Evolutionary conservation across 2,888 invertebrate genomes (phyloP).

Genomic region (Galerucella nymphaeae): DNA sequence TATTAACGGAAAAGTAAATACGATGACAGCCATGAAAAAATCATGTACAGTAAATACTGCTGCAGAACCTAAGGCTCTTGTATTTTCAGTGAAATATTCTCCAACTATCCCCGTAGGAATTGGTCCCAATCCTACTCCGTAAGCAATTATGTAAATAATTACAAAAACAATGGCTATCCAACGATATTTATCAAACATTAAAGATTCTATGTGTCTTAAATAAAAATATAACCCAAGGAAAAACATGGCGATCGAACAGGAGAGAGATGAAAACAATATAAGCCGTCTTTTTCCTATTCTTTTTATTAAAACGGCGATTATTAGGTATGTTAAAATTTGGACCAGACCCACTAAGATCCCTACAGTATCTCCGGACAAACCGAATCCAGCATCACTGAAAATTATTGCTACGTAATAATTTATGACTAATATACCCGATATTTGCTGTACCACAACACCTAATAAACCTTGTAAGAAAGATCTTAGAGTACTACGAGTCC

Average conservation of each 20-base stretch:
- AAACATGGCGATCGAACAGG: slow-evolving; percentile 67
- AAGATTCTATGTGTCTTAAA: slow-evolving; percentile 61
- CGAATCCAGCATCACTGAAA: slow-evolving; percentile 73
- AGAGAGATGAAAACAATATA: slow-evolving; percentile 63
- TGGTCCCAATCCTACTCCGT: slow-evolving; percentile 77
- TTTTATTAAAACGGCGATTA: slow-evolving; percentile 80
- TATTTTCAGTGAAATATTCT: slow-evolving; percentile 81
- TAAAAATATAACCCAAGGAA: slow-evolving; percentile 71
- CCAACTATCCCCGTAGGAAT: slow-evolving; percentile 84
- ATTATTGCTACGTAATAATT: slow-evolving; percentile 80
- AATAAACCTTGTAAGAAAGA: slow-evolving; percentile 77
- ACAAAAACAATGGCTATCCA: slow-evolving; percentile 79
- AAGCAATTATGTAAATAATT: slow-evolving; percentile 76
- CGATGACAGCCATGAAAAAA: slow-evolving; percentile 35
- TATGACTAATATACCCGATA: slow-evolving; percentile 81
- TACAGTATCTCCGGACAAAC: slow-evolving; percentile 71
- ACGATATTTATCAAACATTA: slow-evolving; percentile 61
- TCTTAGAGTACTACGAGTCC: slow-evolving; percentile 22
- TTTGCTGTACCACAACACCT: slow-evolving; percentile 84
- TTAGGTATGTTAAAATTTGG: slow-evolving; percentile 75
- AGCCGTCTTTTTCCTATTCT: slow-evolving; percentile 77
- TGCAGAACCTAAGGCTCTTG: slow-evolving; percentile 73
- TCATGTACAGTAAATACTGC: slow-evolving; percentile 27
- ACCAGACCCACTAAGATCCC: slow-evolving; percentile 82
- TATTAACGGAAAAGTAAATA: slow-evolving; percentile 44